Evolutionary conservation across 2,797 vertebrate species (phyloP).

Genomic region (Zalophus californianus): DNA sequence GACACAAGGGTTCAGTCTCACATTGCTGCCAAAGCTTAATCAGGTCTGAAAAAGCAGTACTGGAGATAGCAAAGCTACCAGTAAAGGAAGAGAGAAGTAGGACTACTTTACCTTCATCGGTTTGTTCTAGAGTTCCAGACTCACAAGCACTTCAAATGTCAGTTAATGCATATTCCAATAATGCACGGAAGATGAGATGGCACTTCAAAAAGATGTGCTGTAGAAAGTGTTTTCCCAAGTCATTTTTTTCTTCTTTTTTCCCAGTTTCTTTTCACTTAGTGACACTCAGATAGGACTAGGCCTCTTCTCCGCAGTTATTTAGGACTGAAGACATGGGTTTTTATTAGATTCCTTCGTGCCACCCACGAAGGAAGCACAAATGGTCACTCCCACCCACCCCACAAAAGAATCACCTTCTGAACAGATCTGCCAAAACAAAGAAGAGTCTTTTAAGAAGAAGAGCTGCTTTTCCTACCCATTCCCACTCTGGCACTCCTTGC

Average conservation of each 20-base stretch:
- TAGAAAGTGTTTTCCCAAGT: neutral
- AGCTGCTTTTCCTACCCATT: neutral
- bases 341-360: neutral
- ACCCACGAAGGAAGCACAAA: neutral
- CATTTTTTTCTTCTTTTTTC: neutral
- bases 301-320: neutral
- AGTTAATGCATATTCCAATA: neutral
- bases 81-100: neutral
- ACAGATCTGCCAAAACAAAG: neutral
- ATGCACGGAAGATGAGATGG: neutral
- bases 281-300: neutral
- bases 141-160: constrained; percentile 3
- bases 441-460: neutral
- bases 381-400: neutral
- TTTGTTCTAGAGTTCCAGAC: neutral
- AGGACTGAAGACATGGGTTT: neutral
- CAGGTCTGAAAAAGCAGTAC: constrained; percentile 14
- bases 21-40: neutral
- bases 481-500: neutral
- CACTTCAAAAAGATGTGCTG: neutral
- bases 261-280: neutral
- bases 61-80: neutral
- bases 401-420: neutral
- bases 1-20: neutral
- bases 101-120: neutral